These are phyloP conservation scores for Anisognathus igniventris DNA, from an alignment of 2,797 vertebrate genomes.

Conservation along the genomic window DNA sequence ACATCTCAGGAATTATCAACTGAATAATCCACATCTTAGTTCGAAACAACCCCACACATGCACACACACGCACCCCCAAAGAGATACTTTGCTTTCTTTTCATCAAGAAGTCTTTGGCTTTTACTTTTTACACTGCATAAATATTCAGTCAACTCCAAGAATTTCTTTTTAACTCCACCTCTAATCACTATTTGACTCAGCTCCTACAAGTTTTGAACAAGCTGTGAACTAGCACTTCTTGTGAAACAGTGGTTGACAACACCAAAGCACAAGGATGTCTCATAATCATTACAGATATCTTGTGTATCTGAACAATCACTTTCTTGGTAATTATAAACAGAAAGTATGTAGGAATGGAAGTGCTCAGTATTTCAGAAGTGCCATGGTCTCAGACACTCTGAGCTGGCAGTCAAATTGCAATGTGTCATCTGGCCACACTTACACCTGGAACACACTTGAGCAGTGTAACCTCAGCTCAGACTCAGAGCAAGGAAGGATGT, in stretches of 20 bases:
- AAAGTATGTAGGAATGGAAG: fast-evolving
- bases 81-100: not conserved
- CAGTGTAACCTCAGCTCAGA: not conserved
- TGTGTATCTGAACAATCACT: not conserved
- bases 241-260: not conserved
- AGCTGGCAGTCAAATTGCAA: not conserved
- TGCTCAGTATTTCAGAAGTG: not conserved
- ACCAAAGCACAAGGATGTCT: not conserved
- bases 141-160: conserved; percentile 35
- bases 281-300: not conserved
- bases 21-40: not conserved
- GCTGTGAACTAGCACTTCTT: not conserved
- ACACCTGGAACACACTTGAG: not conserved
- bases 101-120: not conserved
- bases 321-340: not conserved
- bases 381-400: not conserved
- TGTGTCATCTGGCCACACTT: not conserved
- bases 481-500: not conserved
- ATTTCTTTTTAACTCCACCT: not conserved
- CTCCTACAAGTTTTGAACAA: not conserved
- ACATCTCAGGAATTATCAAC: not conserved
- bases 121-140: conserved; percentile 19
- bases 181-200: not conserved
- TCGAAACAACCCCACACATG: not conserved
- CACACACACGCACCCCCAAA: not conserved